phyloP scores from a whole-genome alignment of 2,113 vertebrate genomes.

The Thomomys bottae region DNA sequence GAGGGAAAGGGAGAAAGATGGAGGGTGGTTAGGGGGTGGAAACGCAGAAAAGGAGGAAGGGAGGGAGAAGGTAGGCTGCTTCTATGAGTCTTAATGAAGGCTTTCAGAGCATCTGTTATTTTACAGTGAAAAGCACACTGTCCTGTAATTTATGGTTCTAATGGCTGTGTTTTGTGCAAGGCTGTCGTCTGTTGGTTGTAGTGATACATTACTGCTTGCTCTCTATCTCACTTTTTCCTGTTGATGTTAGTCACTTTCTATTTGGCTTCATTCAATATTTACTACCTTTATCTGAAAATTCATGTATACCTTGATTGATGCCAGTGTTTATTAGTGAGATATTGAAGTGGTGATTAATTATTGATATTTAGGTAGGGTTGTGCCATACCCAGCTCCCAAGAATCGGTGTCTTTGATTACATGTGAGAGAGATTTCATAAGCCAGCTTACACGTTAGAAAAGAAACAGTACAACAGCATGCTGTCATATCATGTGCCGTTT shows the following conservation, averaged over 20 bases:
- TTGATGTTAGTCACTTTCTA: not conserved
- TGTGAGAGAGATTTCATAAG: not conserved
- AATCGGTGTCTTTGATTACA: not conserved
- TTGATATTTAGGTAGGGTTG: not conserved
- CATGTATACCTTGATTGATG: not conserved
- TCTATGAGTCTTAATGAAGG: not conserved
- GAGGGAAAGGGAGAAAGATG: not conserved
- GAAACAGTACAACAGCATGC: not conserved
- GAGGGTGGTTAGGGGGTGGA: not conserved
- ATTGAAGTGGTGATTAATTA: conserved; percentile 9
- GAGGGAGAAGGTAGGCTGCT: too few species aligned
- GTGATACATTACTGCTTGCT: not conserved
- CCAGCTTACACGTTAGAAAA: conserved; percentile 3
- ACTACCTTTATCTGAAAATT: not conserved
- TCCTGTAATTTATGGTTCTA: not conserved
- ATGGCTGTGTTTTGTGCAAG: not conserved
- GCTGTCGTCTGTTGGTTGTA: not conserved
- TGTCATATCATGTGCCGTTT: conserved; percentile 12
- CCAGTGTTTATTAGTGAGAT: not conserved
- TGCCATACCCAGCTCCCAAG: not conserved
- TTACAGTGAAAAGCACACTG: conserved; percentile 19
- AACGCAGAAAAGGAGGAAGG: too few species aligned
- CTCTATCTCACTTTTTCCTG: not conserved
- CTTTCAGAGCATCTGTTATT: not conserved
- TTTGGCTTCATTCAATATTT: not conserved